phyloP scores from a whole-genome alignment of 2,888 invertebrate genomes.

The Dasypogon diadema region DNA sequence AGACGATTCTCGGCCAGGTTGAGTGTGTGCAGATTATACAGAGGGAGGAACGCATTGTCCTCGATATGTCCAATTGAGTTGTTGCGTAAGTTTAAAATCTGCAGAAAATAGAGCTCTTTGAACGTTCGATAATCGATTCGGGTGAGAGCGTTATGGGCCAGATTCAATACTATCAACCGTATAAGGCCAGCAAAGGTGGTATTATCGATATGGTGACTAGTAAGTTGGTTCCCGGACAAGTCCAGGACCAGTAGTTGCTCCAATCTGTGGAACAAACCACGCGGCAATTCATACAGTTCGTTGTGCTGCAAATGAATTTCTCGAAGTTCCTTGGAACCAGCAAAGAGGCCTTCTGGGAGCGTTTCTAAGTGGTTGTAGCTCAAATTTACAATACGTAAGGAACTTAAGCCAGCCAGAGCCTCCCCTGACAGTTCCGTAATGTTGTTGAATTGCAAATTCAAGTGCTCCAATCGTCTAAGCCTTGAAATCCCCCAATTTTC shows the following conservation, averaged over 20 bases:
- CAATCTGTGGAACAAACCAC: constrained; percentile 85
- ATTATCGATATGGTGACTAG: constrained; percentile 86
- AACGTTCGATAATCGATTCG: constrained; percentile 87
- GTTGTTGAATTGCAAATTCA: constrained; percentile 86
- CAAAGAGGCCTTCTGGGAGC: constrained; percentile 85
- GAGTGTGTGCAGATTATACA: constrained; percentile 89
- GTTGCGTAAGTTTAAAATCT: constrained; percentile 86
- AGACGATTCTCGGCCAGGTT: constrained; percentile 90
- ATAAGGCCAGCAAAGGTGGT: constrained; percentile 90
- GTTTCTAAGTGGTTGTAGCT: constrained; percentile 87
- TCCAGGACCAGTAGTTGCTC: constrained; percentile 88
- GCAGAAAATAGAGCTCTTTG: constrained; percentile 87
- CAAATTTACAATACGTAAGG: constrained; percentile 85
- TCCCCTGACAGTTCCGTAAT: constrained; percentile 84
- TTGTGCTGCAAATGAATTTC: constrained; percentile 89
- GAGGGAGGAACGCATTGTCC: constrained; percentile 86
- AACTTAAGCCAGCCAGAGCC: constrained; percentile 82
- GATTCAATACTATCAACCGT: constrained; percentile 84
- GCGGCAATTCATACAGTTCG: constrained; percentile 83
- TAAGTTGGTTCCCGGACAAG: constrained; percentile 85
- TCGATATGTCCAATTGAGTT: constrained; percentile 91
- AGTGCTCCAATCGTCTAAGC: constrained; percentile 81
- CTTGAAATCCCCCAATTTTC: constrained; percentile 82
- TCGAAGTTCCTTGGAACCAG: constrained; percentile 82
- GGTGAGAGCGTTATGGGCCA: constrained; percentile 86